Percentiles rank a stretch among this genome's conserved stretches.
phyloP scores from a whole-genome alignment of 2,888 invertebrate genomes.

The Hypena proboscidalis region DNA sequence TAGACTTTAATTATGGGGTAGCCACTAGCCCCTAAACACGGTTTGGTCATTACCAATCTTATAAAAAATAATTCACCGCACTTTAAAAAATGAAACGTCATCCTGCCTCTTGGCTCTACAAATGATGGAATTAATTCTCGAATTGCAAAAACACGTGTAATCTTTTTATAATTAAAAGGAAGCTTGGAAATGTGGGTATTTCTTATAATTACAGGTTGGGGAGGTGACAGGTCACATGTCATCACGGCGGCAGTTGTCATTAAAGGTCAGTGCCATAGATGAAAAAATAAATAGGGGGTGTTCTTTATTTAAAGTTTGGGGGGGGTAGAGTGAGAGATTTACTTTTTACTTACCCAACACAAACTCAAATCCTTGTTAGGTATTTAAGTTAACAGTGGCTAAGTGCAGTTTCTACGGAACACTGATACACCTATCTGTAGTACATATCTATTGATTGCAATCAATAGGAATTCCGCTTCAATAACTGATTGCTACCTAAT shows the following conservation, averaged over 20 bases:
- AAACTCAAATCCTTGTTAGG: too few relatives aligned
- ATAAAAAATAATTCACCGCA: constrained; percentile 24
- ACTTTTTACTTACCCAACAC: too few relatives aligned
- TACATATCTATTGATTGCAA: not conserved
- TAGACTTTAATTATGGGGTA: constrained; percentile 21
- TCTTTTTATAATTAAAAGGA: constrained; percentile 62
- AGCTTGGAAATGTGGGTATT: constrained; percentile 57
- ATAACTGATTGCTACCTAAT: not conserved
- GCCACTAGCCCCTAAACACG: constrained; percentile 22
- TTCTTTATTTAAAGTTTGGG: not conserved
- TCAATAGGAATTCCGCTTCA: constrained; percentile 14
- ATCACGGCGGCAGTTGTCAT: constrained; percentile 29
- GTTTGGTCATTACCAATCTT: constrained; percentile 25
- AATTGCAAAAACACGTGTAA: constrained; percentile 52
- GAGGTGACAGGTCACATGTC: constrained; percentile 5
- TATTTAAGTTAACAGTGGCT: too few relatives aligned
- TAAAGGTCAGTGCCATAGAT: constrained; percentile 11
- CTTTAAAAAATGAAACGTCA: constrained; percentile 37
- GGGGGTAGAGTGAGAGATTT: too few relatives aligned
- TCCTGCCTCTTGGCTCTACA: constrained; percentile 35
- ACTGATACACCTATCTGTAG: not conserved
- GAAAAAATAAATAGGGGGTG: too few relatives aligned
- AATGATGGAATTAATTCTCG: constrained; percentile 30
- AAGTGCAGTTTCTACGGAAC: not conserved
- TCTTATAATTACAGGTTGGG: constrained; percentile 48